Evolutionary conservation across 2,113 vertebrate species (phyloP).

Genomic region (Nansenia antarctica): DNA sequence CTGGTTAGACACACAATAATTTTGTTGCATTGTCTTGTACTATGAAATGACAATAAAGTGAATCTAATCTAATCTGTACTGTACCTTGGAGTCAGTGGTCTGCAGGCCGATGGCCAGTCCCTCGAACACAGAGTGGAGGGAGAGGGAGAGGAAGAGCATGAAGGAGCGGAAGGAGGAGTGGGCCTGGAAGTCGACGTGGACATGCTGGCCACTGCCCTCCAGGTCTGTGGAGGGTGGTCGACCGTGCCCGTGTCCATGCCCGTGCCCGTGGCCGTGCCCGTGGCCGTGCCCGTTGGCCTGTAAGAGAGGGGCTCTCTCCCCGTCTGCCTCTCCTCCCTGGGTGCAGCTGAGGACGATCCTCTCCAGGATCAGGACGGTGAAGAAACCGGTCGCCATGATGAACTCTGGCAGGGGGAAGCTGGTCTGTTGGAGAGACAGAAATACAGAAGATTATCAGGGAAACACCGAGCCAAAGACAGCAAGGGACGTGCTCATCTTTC

Average conservation of each 20-base stretch:
- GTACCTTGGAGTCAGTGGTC: conserved; percentile 74
- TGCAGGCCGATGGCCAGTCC: conserved; percentile 89
- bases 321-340: conserved; percentile 7
- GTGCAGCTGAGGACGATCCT: conserved; percentile 76
- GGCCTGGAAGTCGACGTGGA: conserved; percentile 76
- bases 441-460: too few species aligned
- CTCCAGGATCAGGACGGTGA: conserved; percentile 85
- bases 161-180: conserved; percentile 83
- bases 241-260: conserved; percentile 6
- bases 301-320: conserved; percentile 68
- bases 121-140: conserved; percentile 88
- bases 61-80: too few species aligned
- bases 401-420: conserved; percentile 83
- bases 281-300: conserved; percentile 25
- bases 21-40: too few species aligned
- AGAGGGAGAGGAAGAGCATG: conserved; percentile 86
- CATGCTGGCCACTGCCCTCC: conserved; percentile 71
- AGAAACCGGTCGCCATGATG: conserved; percentile 85
- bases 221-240: conserved; percentile 29
- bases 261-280: conserved; percentile 45
- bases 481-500: too few species aligned
- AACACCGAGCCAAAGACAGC: too few species aligned
- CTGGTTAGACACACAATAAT: too few species aligned
- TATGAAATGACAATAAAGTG: too few species aligned
- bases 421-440: conserved; percentile 48